Evolutionary conservation across 2,797 vertebrate genomes (phyloP).

Genomic region (Arctocebus calabarensis): DNA sequence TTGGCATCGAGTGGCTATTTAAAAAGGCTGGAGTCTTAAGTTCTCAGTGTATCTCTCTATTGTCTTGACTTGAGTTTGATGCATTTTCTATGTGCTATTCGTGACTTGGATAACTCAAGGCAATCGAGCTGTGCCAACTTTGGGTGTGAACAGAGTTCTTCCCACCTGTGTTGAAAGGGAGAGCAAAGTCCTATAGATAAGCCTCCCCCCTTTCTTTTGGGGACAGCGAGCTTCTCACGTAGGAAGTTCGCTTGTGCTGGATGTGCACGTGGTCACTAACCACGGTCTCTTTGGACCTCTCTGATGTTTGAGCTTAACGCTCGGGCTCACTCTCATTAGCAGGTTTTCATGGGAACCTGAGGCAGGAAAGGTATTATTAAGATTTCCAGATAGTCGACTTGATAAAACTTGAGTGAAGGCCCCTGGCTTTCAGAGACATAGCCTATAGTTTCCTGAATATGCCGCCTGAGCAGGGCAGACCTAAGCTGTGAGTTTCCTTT

Average conservation of each 20-base stretch:
- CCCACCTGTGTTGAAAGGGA: slow-evolving; percentile 32
- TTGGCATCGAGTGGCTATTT: slow-evolving; percentile 58
- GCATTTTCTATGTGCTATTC: slow-evolving; percentile 65
- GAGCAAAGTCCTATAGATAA: not conserved
- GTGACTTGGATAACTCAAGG: slow-evolving; percentile 68
- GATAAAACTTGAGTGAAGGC: slow-evolving; percentile 13
- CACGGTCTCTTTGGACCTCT: not conserved
- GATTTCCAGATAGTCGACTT: not conserved
- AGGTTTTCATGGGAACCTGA: slow-evolving; percentile 24
- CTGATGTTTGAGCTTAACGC: not conserved
- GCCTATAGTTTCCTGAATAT: not conserved
- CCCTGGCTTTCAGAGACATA: not conserved
- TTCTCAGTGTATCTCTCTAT: slow-evolving; percentile 54
- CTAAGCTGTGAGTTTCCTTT: not conserved
- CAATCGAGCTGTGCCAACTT: slow-evolving; percentile 43
- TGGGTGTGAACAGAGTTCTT: slow-evolving; percentile 38
- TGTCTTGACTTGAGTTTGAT: slow-evolving; percentile 64
- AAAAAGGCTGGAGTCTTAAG: slow-evolving; percentile 56
- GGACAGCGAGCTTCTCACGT: not conserved
- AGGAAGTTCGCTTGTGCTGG: not conserved
- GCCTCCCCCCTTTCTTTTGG: not conserved
- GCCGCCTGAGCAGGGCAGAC: not conserved
- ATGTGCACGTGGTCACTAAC: not conserved
- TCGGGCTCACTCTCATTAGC: not conserved
- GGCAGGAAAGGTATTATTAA: slow-evolving; percentile 11